These are phyloP conservation scores for Nothoprocta perdicaria DNA, from an alignment of 2,113 vertebrate species.

Conservation along the genomic window DNA sequence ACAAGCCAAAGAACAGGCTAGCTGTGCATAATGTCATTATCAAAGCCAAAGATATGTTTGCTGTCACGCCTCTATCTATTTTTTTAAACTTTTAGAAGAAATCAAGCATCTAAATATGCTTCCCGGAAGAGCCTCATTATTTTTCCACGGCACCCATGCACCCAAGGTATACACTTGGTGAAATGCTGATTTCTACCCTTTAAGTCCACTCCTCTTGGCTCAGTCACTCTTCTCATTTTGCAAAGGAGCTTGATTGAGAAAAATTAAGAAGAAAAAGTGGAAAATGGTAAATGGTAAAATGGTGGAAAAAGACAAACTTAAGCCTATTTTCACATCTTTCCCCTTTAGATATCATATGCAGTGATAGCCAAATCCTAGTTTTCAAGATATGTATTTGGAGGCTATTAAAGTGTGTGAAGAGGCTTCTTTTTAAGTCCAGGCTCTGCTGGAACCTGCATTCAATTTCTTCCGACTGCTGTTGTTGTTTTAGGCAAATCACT, in stretches of 20 bases:
- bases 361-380: slow-evolving; percentile 23
- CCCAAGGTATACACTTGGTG: not conserved
- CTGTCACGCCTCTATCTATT: not conserved
- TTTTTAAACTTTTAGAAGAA: not conserved
- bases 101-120: not conserved
- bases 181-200: not conserved
- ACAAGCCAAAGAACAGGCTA: slow-evolving; percentile 46
- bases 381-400: slow-evolving; percentile 8
- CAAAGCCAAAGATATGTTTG: slow-evolving; percentile 10
- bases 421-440: slow-evolving; percentile 11
- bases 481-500: slow-evolving; percentile 61
- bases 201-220: not conserved
- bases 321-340: slow-evolving; percentile 22
- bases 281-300: slow-evolving; percentile 8
- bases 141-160: rapidly evolving
- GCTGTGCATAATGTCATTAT: slow-evolving; percentile 37
- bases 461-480: not conserved
- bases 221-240: not conserved
- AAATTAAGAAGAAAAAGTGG: not conserved
- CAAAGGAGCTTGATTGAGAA: not conserved
- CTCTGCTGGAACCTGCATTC: slow-evolving; percentile 24
- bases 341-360: not conserved
- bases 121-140: not conserved
- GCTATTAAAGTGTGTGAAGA: slow-evolving; percentile 2
- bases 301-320: not conserved